These are phyloP conservation scores for Drosophila monieri DNA, from an alignment of 2,888 invertebrate genomes.

Conservation along the genomic window DNA sequence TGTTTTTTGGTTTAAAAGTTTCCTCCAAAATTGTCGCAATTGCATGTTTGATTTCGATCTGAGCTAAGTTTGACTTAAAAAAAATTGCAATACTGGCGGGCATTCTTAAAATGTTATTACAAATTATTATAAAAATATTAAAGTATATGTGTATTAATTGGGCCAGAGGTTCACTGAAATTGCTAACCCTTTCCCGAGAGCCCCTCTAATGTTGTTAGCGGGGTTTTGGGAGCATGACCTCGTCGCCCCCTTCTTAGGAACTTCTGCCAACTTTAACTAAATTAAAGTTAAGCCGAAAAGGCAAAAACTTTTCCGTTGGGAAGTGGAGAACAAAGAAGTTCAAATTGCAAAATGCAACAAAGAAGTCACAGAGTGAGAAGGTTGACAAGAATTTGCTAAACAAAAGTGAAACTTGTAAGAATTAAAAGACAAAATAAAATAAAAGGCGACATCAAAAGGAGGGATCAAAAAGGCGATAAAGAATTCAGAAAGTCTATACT, in stretches of 20 bases:
- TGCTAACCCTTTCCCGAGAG: not conserved
- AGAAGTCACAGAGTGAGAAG: constrained; percentile 28
- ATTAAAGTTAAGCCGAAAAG: constrained; percentile 53
- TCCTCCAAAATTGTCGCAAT: constrained; percentile 64
- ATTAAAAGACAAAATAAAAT: constrained; percentile 45
- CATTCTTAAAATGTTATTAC: no score
- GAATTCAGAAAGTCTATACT: no score
- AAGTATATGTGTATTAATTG: constrained; percentile 52
- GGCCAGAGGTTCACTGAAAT: constrained; percentile 45
- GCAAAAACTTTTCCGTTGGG: constrained; percentile 48
- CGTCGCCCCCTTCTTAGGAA: constrained; percentile 9
- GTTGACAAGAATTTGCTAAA: constrained; percentile 59
- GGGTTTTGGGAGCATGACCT: constrained; percentile 3
- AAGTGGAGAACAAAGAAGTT: constrained; percentile 58
- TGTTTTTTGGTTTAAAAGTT: constrained; percentile 47
- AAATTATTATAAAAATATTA: not conserved
- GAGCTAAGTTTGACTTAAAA: constrained; percentile 12
- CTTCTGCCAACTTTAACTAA: constrained; percentile 49
- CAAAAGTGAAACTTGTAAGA: constrained; percentile 62
- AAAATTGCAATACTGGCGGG: no score
- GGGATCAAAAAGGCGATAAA: no score
- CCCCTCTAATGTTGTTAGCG: constrained; percentile 8
- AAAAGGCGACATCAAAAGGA: constrained; percentile 1
- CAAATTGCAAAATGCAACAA: constrained; percentile 75
- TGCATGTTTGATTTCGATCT: constrained; percentile 54